These are phyloP conservation scores for Drosophila takahashii DNA, from an alignment of 1,140 invertebrate species.

Conservation along the genomic window DNA sequence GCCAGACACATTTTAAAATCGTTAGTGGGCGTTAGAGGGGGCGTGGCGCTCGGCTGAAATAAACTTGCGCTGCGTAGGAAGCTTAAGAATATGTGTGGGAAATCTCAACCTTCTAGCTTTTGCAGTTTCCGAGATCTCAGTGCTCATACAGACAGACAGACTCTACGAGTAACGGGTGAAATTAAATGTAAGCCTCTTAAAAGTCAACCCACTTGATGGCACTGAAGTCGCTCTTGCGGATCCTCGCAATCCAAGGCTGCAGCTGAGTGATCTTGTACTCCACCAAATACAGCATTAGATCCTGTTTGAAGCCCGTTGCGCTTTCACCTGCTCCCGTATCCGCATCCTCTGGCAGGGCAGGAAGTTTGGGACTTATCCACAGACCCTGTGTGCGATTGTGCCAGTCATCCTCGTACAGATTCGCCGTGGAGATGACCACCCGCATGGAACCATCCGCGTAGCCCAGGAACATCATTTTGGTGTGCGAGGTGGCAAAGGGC, in stretches of 20 bases:
- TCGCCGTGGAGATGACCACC: conserved; percentile 96
- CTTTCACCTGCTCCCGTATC: conserved; percentile 90
- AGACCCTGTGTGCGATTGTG: conserved; percentile 96
- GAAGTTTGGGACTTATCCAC: conserved; percentile 94
- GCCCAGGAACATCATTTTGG: conserved; percentile 96
- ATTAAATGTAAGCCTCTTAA: no score
- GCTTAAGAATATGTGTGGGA: no score
- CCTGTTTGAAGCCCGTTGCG: conserved; percentile 93
- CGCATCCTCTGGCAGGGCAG: conserved; percentile 86
- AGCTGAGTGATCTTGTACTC: conserved; percentile 90
- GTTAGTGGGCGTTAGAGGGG: no score
- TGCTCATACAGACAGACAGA: no score
- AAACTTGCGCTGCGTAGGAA: no score
- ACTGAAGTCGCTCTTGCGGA: conserved; percentile 92
- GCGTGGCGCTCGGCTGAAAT: no score
- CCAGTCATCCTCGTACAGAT: conserved; percentile 96
- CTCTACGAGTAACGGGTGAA: no score
- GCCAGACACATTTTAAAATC: no score
- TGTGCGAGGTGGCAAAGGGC: conserved; percentile 95
- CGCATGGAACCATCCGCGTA: conserved; percentile 93
- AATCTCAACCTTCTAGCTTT: no score
- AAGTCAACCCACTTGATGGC: conserved; percentile 88
- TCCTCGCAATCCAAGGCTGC: conserved; percentile 89
- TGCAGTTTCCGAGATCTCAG: no score
- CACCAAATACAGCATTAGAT: conserved; percentile 92